Percentiles rank a stretch among this genome's conserved stretches.
Conservation (phyloP, 2,113 vertebrate species). For the Cavia porcellus region DNA sequence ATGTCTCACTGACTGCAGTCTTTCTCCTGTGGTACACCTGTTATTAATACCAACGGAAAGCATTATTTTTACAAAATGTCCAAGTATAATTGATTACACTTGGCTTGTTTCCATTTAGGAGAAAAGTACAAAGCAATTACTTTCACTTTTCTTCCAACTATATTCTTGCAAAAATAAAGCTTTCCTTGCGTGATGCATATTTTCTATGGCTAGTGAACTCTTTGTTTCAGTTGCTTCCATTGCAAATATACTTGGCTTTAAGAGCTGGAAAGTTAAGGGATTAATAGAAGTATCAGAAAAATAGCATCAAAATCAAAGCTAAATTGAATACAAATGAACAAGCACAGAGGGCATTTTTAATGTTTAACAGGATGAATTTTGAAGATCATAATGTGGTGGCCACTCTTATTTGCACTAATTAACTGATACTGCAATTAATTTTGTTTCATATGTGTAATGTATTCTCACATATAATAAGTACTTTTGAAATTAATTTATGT, state of each 20-base stretch:
- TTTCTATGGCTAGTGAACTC: conserved; percentile 75
- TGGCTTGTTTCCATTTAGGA: conserved; percentile 77
- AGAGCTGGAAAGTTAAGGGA: conserved; percentile 82
- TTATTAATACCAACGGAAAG: conserved; percentile 73
- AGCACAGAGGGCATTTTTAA: background rate
- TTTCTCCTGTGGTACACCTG: conserved; percentile 2
- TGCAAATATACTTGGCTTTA: conserved; percentile 73
- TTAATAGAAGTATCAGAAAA: conserved; percentile 77
- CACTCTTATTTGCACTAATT: background rate
- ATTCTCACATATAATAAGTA: background rate
- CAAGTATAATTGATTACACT: conserved; percentile 83
- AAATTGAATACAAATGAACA: background rate
- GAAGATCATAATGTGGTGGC: conserved; percentile 4
- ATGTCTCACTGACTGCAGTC: background rate
- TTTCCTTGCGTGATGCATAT: conserved; percentile 60
- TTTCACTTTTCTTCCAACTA: conserved; percentile 66
- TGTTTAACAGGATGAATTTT: background rate
- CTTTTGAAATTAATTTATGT: background rate
- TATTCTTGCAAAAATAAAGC: conserved; percentile 65
- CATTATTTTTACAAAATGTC: conserved; percentile 73
- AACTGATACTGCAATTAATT: conserved; percentile 9
- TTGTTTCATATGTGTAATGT: background rate
- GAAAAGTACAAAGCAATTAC: conserved; percentile 66
- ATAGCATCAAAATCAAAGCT: conserved; percentile 3
- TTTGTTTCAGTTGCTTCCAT: conserved; percentile 85